Evolutionary conservation across 2,797 vertebrate species (phyloP), one percentile per base, ranked within the genome.

Genomic region (Characodon lateralis): DNA sequence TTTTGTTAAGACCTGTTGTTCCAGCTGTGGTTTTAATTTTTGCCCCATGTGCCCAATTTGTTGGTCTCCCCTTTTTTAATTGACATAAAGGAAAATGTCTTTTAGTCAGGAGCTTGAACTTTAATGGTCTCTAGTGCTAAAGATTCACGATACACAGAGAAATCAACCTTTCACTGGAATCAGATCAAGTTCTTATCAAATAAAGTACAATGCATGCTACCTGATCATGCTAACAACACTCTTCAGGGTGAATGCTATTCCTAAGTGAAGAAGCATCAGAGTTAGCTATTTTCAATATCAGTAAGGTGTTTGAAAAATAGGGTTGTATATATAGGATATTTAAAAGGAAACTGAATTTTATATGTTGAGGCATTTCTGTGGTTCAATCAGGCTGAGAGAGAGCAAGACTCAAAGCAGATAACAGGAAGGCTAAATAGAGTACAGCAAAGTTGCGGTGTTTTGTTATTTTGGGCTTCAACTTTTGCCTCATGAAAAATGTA

Each of bases 1-100:
- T 82, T 56, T 35, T 31, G 31, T 31, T 31, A 31, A 31, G 31
- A 31, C 31, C 31, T 31, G 31, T 31, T 31, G 31, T 31, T 31
- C 31, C 31, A 31, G 31, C 31, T 31, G 31, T 82, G 51, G 69
- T 70, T 41, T 63, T 77, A 26, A 73, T 2, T 46, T 81, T 63
- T 51, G 35, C 20, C 31, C 46, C 39, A 55, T 51, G 26, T 55
- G 70, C 28, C 24, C 26, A 3, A 43, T 77, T 50, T 66, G 46
- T 76, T 73, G 0, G 41, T 59, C 31, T 12, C 7, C 35, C 14
- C 46, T 55, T n/a, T 53, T 56, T 66, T 72, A 8, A 75, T 56
- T 31, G 41, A 70, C 80, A 58, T 31, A 2, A 69, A 69, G 24
- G 0, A 69, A 46, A 46, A 69, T 66, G 3, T 66, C 2, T 65